phyloP scores from a whole-genome alignment of 2,113 vertebrate genomes.

The Leptobrachium ailaonicum region DNA sequence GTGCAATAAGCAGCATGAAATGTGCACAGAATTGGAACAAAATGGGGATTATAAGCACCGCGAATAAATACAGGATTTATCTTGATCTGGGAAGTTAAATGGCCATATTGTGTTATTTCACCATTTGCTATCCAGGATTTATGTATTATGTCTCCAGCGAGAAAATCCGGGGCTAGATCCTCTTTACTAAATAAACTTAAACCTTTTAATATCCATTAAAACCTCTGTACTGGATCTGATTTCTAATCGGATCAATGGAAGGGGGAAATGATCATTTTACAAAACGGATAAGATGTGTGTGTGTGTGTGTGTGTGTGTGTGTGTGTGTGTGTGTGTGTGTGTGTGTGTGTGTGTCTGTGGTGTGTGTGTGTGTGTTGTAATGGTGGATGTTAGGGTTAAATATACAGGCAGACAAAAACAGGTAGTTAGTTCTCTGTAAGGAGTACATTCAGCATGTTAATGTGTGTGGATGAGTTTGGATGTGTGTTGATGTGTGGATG shows the following conservation, averaged over 20 bases:
- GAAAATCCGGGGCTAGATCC: conserved; percentile 7
- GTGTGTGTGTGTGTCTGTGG: too few relatives aligned
- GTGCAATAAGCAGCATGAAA: conserved; percentile 11
- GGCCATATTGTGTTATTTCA: conserved; percentile 53
- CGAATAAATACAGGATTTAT: conserved; percentile 57
- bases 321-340: neutral
- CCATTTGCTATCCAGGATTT: conserved; percentile 50
- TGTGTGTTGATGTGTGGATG: neutral
- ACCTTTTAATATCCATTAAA: neutral
- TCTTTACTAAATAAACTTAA: conserved; percentile 6
- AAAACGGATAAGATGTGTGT: too few relatives aligned
- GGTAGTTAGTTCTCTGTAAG: too few relatives aligned
- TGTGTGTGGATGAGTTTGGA: neutral
- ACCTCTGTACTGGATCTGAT: neutral
- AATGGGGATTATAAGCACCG: conserved; percentile 40
- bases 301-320: neutral
- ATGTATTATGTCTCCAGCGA: conserved; percentile 22
- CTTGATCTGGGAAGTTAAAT: conserved; percentile 57
- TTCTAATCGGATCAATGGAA: neutral
- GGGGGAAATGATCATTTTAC: neutral
- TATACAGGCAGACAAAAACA: too few relatives aligned
- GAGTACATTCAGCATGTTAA: neutral
- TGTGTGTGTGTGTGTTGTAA: too few relatives aligned
- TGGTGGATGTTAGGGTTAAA: too few relatives aligned
- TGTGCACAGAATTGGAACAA: conserved; percentile 48